A percentile compares a stretch with the other conserved stretches of the same genome.
Evolutionary conservation across 23 tunicate genomes (phyloP).

Genomic region (Trididemnum clinides): DNA sequence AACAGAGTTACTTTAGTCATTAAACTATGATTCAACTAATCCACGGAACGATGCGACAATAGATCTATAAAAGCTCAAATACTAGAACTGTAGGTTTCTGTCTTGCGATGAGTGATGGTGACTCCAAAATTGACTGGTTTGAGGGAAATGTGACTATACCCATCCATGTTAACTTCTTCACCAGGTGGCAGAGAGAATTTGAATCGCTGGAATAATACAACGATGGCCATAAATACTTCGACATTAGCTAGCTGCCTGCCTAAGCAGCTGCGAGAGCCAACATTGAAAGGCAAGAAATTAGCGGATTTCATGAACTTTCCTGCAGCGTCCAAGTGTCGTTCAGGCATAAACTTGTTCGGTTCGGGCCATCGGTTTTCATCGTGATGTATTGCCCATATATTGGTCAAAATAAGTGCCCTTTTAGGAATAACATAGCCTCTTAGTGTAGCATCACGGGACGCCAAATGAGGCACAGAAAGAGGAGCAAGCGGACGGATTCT

Average conservation of each 20-base stretch:
- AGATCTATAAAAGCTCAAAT: no score
- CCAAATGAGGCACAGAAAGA: conserved; percentile 44
- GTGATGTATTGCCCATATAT: conserved; percentile 54
- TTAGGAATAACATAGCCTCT: conserved; percentile 57
- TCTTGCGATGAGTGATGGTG: no score
- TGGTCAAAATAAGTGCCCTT: conserved; percentile 39
- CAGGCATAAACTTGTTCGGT: conserved; percentile 56
- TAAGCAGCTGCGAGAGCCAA: conserved; percentile 51
- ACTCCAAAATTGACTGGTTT: conserved; percentile 26
- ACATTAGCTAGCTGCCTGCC: conserved; percentile 72
- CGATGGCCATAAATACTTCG: conserved; percentile 47
- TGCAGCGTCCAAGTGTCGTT: conserved; percentile 44
- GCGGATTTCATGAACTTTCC: conserved; percentile 54
- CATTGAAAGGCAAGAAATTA: conserved; percentile 26
- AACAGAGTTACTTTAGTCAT: no score
- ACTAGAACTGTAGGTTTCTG: no score
- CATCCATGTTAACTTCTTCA: conserved; percentile 40
- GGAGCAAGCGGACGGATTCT: conserved; percentile 40
- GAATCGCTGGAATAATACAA: conserved; percentile 37
- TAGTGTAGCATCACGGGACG: conserved; percentile 18
- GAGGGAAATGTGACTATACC: conserved; percentile 24
- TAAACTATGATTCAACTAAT: no score
- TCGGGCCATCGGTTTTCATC: conserved; percentile 56
- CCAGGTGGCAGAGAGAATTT: conserved; percentile 28
- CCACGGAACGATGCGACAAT: no score